Evolutionary conservation across 1,140 invertebrate genomes (phyloP).

Genomic region (Pteromalus puparum): DNA sequence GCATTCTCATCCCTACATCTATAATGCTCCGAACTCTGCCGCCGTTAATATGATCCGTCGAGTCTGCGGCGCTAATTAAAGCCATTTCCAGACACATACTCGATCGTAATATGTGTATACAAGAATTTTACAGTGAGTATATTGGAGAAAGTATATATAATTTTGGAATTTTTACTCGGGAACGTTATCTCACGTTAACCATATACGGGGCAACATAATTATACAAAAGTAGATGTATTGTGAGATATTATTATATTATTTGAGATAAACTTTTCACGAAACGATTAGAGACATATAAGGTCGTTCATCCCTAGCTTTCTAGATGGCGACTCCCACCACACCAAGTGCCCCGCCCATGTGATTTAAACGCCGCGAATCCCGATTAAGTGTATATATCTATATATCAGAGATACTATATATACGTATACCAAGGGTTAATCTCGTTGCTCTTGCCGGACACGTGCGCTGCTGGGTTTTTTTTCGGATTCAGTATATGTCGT

Average conservation of each 20-base stretch:
- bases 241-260: no score
- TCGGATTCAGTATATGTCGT: constrained; percentile 44
- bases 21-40: not conserved
- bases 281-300: no score
- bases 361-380: constrained; percentile 55
- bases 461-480: constrained; percentile 27
- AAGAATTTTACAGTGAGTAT: no score
- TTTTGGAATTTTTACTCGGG: no score
- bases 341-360: constrained; percentile 60
- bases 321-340: constrained; percentile 37
- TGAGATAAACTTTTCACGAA: no score
- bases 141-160: no score
- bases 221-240: no score
- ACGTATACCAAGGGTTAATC: not conserved
- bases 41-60: not conserved
- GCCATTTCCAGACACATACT: no score
- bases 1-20: not conserved
- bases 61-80: not conserved
- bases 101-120: no score
- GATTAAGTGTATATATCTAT: not conserved
- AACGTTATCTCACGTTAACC: no score
- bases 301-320: not conserved
- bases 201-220: no score
- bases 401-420: not conserved
- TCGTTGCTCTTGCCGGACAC: constrained; percentile 59